These are phyloP conservation scores for Stylophora pistillata DNA, from an alignment of 64 coral and sea anemone genomes.

Conservation along the genomic window DNA sequence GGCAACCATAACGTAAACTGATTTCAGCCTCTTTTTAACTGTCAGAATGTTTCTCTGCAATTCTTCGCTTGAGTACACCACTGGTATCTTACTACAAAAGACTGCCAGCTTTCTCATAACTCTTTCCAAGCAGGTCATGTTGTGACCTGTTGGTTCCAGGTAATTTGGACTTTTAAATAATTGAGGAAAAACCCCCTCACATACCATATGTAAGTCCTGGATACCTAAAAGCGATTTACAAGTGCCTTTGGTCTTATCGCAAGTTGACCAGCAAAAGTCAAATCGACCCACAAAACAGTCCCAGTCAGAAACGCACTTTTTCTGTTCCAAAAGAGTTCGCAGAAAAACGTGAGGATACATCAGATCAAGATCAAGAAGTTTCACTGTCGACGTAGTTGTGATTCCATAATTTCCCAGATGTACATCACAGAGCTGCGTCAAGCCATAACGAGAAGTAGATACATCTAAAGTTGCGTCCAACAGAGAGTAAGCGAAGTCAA, in stretches of 20 bases:
- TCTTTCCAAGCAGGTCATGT: conserved; percentile 1
- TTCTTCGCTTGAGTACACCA: not conserved
- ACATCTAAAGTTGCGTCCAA: not conserved
- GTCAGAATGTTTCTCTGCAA: not conserved
- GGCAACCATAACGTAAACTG: not conserved
- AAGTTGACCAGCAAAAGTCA: conserved; percentile 43
- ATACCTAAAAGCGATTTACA: conserved; percentile 19
- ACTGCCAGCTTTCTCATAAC: not conserved
- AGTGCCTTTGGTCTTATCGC: conserved; percentile 46
- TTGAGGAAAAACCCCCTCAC: conserved; percentile 24
- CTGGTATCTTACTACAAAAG: conserved; percentile 31
- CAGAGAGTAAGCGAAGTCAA: not conserved
- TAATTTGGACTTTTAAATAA: conserved; percentile 11
- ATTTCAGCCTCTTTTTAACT: conserved; percentile 4
- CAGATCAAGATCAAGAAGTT: conserved; percentile 72
- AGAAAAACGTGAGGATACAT: conserved; percentile 33
- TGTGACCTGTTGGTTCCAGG: not conserved
- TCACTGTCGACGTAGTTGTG: conserved; percentile 41
- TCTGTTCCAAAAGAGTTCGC: conserved; percentile 1
- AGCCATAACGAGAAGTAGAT: not conserved
- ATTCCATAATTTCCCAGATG: conserved; percentile 83
- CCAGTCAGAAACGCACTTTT: conserved; percentile 27
- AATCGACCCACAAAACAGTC: not conserved
- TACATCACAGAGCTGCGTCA: conserved; percentile 58
- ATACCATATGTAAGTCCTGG: conserved; percentile 68